These are phyloP conservation scores for Danio rerio DNA, from an alignment of 2,113 vertebrate genomes.

Conservation along the genomic window GRCz12tu NC_133192.1:58380501-58381000, in stretches of 20 bases:
- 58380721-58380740: slow-evolving; percentile 75
- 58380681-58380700: slow-evolving; percentile 48
- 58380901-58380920: slow-evolving; percentile 88
- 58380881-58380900: slow-evolving; percentile 87
- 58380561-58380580: background rate
- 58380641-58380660: slow-evolving; percentile 13
- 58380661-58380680: slow-evolving; percentile 49
- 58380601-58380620: background rate
- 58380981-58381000: slow-evolving; percentile 80
- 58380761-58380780: slow-evolving; percentile 86
- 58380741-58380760: slow-evolving; percentile 82
- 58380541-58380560: background rate
- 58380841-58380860: slow-evolving; percentile 83
- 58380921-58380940: slow-evolving; percentile 88
- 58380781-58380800: slow-evolving; percentile 79
- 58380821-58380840: slow-evolving; percentile 84
- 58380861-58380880: slow-evolving; percentile 86
- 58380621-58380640: background rate
- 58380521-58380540: too few species aligned
- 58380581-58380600: background rate
- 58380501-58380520: too few species aligned
- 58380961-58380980: slow-evolving; percentile 77
- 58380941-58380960: slow-evolving; percentile 76
- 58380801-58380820: slow-evolving; percentile 78
- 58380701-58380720: slow-evolving; percentile 56